Evolutionary conservation across 2,113 vertebrate genomes (phyloP), one percentile per base, ranked within the genome.

Genomic region (Eptatretus burgeri): DNA sequence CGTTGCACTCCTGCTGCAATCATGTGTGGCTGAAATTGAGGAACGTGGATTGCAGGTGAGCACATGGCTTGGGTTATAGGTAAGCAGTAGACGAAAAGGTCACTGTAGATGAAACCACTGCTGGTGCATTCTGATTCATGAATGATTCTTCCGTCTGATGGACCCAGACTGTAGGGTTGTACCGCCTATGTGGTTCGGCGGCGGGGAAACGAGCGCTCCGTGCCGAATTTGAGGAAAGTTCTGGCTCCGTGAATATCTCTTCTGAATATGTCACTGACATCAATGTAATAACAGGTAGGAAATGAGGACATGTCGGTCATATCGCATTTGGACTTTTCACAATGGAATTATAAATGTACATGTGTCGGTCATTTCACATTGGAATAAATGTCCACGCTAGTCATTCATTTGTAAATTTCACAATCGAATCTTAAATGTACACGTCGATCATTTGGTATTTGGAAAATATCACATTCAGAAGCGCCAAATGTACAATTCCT

Each of bases 281-380:
- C 68, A 98, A 98, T 66, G 91, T 98, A 73, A 88, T 98, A 69
- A 98, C 91, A 85, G 91, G 89, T 96, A 84, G 77, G 63, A 41
- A 41, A 41, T 41, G 27, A 41, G 27, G 27, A 41, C 27, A 41
- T 41, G 27, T 41, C 7, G 27, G 27, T 41, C 27, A 41, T 41
- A 7, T 41, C 66, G 62, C 66, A 64, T 69, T 69, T 71, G 49
- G 12, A 49, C 63, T 67, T 68, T 66, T 63, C 70, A 62, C 52
- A n/a, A 64, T 70, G 62, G 64, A 68, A 66, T 13, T 66, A 60
- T 64, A 5, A 63, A 63, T 65, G 64, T 67, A 52, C 63, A 10
- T 50, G 18, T 64, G 18, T 64, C 17, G 27, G 51, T 52, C 11
- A 11, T n/a, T 52, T 69, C 14, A 49, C 62, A 2, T 50, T 64